Evolutionary conservation across 2,797 vertebrate species (phyloP), one percentile per base, ranked within the genome.

Genomic region (Chromobotia macracanthus): DNA sequence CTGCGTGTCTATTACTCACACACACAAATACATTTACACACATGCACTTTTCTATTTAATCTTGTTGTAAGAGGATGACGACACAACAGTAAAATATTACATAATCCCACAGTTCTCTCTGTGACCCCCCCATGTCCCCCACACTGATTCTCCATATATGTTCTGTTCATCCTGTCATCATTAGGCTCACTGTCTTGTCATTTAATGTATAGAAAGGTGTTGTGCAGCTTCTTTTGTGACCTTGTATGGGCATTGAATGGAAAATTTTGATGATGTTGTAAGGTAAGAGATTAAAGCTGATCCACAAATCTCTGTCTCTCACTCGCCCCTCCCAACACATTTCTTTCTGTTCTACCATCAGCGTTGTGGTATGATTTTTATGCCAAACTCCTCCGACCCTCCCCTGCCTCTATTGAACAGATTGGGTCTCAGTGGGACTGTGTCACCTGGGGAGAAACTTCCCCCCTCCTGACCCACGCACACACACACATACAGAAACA

Each of bases 341-440:
- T 25, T 76, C 46, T 60, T 25, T 78, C 63, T 68, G 55, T 71
- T 73, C 65, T 67, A 68, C 28, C 25, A 44, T 72, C 25, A 38
- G n/a, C 44, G 53, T 58, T 61, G 60, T 31, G 21, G 16, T 64
- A 63, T 73, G 53, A 79, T 76, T 81, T 79, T 75, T 79, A 77
- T 83, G 80, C 61, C 46, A 55, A 72, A 77, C 61, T 79, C 80
- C 73, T 48, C 63, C 3, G 8, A 82, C 82, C 70, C 81, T 63
- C 83, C 84, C 74, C 81, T 61, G 66, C 78, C 91, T 90, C 87
- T 87, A 88, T 89, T 91, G 92, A 94, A 94, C 94, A 94, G 94
- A 94, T 93, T 94, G 93, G 86, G 91, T 94, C 94, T 93, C 94
- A 31, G 92, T 92, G 93, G 94, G 93, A 94, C 89, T 73, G 85